phyloP scores from a whole-genome alignment of 2,113 vertebrate genomes.

The Nyctereutes procyonoides region DNA sequence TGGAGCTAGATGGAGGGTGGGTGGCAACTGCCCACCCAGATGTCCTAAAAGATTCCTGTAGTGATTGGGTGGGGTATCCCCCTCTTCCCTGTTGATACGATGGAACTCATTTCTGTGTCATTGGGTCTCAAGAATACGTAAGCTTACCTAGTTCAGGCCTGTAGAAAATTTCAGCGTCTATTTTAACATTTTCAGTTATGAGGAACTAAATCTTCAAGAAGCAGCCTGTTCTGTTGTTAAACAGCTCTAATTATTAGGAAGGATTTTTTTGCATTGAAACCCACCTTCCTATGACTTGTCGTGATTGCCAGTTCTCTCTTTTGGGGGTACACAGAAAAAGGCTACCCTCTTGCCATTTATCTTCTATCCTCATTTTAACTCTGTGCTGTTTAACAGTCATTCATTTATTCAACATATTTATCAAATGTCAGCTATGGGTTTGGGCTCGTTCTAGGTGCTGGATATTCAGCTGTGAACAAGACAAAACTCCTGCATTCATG shows the following conservation, averaged over 20 bases:
- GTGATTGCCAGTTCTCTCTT: neutral
- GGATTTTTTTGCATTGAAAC: neutral
- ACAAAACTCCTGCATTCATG: neutral
- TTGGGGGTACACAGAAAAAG: neutral
- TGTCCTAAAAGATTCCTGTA: neutral
- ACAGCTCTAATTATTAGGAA: neutral
- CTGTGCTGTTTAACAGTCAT: neutral
- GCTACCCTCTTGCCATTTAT: neutral
- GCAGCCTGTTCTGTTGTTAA: neutral
- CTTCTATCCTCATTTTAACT: neutral
- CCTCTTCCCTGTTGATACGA: fast-evolving
- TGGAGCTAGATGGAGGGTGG: neutral
- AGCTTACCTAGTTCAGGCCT: neutral
- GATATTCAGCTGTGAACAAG: neutral
- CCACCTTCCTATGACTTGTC: neutral
- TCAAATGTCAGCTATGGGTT: neutral
- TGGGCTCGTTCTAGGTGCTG: neutral
- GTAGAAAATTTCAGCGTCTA: neutral
- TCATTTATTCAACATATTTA: neutral
- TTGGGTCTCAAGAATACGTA: neutral
- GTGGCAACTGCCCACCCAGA: neutral
- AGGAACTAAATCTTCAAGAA: neutral
- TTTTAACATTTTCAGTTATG: neutral
- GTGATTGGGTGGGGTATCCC: neutral
- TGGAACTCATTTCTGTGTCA: neutral